phyloP scores from a whole-genome alignment of 2,113 vertebrate genomes.

The Suncus etruscus region DNA sequence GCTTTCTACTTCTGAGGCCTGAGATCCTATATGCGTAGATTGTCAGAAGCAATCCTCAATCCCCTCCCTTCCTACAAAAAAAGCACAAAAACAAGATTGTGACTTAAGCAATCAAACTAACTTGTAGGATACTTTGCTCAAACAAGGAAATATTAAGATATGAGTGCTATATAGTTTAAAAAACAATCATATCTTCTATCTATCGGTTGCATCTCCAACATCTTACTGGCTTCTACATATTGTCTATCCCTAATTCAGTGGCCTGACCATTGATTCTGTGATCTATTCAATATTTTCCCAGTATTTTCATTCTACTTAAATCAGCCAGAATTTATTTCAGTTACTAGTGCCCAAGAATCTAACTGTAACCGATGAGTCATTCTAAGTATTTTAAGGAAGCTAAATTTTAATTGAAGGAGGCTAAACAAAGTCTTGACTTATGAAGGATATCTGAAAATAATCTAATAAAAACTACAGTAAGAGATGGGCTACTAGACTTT shows the following conservation, averaged over 20 bases:
- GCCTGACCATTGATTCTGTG: neutral
- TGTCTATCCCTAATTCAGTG: neutral
- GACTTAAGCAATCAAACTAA: neutral
- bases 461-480: neutral
- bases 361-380: neutral
- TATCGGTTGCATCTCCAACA: neutral
- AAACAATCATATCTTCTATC: neutral
- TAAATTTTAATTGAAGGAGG: neutral
- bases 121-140: neutral
- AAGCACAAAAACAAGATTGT: neutral
- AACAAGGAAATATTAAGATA: neutral
- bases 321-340: neutral
- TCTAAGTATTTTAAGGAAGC: neutral
- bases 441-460: constrained; percentile 8
- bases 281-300: neutral
- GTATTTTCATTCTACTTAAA: neutral
- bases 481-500: neutral
- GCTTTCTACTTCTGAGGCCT: neutral
- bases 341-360: neutral
- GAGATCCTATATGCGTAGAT: neutral
- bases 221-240: neutral
- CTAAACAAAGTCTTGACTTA: neutral
- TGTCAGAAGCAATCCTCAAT: neutral
- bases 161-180: neutral
- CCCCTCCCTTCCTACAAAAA: neutral